Evolutionary conservation across 2,797 vertebrate genomes (phyloP).

Genomic region (Argyrosomus regius): DNA sequence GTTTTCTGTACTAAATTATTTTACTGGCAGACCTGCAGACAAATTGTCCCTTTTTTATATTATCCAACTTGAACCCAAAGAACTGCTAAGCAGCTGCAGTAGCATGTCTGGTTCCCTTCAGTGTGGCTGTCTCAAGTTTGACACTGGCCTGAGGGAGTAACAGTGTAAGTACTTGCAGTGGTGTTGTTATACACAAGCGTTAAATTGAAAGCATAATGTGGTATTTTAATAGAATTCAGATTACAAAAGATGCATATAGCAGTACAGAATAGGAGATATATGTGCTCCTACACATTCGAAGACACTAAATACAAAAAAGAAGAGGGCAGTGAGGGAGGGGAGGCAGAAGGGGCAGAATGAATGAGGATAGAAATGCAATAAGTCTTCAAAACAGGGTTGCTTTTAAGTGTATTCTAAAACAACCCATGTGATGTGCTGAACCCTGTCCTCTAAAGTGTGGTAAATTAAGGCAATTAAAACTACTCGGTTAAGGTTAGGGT

Average conservation of each 20-base stretch:
- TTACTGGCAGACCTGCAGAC: conserved; percentile 1
- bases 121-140: conserved; percentile 40
- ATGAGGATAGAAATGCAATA: neutral
- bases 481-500: neutral
- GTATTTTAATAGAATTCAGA: conserved; percentile 42
- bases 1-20: neutral
- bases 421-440: neutral
- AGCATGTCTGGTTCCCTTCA: conserved; percentile 55
- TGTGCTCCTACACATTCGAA: neutral
- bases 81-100: conserved; percentile 48
- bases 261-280: neutral
- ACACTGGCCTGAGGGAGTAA: conserved; percentile 45
- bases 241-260: conserved; percentile 7
- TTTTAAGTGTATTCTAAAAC: neutral
- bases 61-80: conserved; percentile 12
- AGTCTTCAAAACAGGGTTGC: neutral
- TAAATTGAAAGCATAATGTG: conserved; percentile 55
- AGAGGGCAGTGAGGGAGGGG: neutral
- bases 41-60: neutral
- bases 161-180: conserved; percentile 38
- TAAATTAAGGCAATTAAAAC: neutral
- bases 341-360: neutral
- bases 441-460: neutral
- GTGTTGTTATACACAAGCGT: conserved; percentile 34
- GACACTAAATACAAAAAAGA: neutral